Evolutionary conservation across 2,888 invertebrate species (phyloP), one percentile per base, ranked within the genome.

Genomic region (Disparrhopalites patrizii): DNA sequence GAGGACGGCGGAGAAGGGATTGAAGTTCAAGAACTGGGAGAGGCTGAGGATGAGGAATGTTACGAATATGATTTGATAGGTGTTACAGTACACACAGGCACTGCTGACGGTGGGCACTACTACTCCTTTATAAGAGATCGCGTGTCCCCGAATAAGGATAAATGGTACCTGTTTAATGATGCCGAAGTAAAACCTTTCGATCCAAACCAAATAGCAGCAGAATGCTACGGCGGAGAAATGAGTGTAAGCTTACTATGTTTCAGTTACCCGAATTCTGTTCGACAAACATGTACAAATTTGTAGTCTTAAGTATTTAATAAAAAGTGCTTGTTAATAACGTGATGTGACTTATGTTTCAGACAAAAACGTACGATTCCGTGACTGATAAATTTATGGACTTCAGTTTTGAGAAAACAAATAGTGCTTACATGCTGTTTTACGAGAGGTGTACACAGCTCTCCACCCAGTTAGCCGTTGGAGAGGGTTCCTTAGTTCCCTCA

Each of bases 181-280:
- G 93, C 93, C 0, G 93, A 93, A 80, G 93, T 93, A 0, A 95
- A 95, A 80, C 90, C 91, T 0, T 96, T 96, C 79, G 96, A 96
- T 83, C 92, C 94, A 0, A 91, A 90, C 76, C 94, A 93, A 81
- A 88, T 96, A 66, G 94, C 94, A 1, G 88, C 92, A 0, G 96
- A 96, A 80, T 96, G 96, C 80, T 96, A 96, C 80, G 96, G 96
- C 2, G 96, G 96, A 4, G 96, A 96, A 83, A 94, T 95, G 92
- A 95, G 93, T 62, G 90, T 91, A 79, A 81, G 81, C 75, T 38
- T 13, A 58, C n/a, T n/a, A n/a, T n/a, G n/a, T n/a, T n/a, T n/a
- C n/a, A 50, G 33, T 23, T 75, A 27, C 15, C 51, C 8, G 0
- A 25, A 18, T 54, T 23, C 10, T 20, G 20, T 43, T 30, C 27